Conservation (phyloP, 2,797 vertebrate species). For the Mallotus villosus region DNA sequence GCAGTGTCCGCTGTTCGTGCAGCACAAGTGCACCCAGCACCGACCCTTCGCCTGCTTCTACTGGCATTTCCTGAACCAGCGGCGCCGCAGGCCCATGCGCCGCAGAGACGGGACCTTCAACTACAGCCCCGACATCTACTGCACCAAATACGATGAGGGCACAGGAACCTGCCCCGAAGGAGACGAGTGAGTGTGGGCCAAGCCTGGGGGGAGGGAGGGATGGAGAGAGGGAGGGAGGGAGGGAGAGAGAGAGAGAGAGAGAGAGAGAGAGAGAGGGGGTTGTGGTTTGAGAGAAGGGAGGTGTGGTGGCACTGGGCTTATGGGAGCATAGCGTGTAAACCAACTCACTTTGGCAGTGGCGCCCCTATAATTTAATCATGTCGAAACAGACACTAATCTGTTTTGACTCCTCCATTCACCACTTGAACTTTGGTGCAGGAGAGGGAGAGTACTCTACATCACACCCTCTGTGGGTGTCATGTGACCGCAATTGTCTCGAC, state of each 20-base stretch:
- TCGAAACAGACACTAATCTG: too few species aligned
- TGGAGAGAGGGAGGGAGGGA: neutral
- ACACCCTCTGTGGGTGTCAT: too few species aligned
- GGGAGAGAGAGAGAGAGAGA: conserved; percentile 2
- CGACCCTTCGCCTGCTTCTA: conserved; percentile 97
- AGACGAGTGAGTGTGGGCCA: conserved; percentile 89
- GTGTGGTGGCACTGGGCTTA: too few species aligned
- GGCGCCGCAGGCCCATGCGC: conserved; percentile 91
- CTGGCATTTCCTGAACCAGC: conserved; percentile 98
- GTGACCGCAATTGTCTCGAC: too few species aligned
- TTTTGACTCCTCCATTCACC: too few species aligned
- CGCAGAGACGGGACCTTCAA: conserved; percentile 95
- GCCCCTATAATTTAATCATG: too few species aligned
- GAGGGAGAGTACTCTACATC: too few species aligned
- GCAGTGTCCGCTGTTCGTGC: conserved; percentile 97
- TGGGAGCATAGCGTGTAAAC: too few species aligned
- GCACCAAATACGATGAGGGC: conserved; percentile 97
- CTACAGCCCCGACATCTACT: conserved; percentile 98
- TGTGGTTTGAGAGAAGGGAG: too few species aligned
- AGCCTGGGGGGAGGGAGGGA: too few species aligned
- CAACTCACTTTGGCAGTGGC: too few species aligned
- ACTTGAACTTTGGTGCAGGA: too few species aligned
- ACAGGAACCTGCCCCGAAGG: conserved; percentile 94
- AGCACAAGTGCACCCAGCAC: conserved; percentile 98
- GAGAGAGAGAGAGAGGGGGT: conserved; percentile 13